Percentiles rank a stretch among this genome's conserved stretches.
Conservation (phyloP, 2,797 vertebrate genomes). For the Clarias pachynema region DNA sequence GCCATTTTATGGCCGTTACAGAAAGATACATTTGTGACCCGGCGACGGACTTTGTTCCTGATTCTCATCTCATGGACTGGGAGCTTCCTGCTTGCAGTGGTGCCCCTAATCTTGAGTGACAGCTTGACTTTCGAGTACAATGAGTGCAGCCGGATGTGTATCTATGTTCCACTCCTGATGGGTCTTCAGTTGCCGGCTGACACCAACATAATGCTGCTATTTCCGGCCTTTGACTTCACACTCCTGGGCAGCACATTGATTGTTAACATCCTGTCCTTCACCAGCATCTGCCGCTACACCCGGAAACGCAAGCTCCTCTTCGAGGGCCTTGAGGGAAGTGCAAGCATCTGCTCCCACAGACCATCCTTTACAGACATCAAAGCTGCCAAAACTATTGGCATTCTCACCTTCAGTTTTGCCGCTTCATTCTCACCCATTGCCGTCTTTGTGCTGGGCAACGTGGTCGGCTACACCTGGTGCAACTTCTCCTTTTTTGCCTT, state of each 20-base stretch:
- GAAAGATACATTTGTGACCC: conserved; percentile 79
- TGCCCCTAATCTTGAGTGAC: conserved; percentile 73
- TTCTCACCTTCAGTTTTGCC: conserved; percentile 81
- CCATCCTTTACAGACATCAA: conserved; percentile 84
- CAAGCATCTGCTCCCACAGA: conserved; percentile 65
- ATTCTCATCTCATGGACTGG: conserved; percentile 78
- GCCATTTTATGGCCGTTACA: conserved; percentile 82
- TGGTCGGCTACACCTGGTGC: conserved; percentile 83
- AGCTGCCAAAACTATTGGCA: conserved; percentile 83
- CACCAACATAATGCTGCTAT: conserved; percentile 77
- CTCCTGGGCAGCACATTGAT: conserved; percentile 76
- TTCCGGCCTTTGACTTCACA: conserved; percentile 81
- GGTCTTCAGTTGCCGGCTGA: conserved; percentile 61
- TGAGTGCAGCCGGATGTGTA: conserved; percentile 84
- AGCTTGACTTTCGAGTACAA: conserved; percentile 81
- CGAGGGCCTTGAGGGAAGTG: conserved; percentile 65
- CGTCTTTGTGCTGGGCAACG: conserved; percentile 81
- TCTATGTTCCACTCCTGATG: conserved; percentile 72
- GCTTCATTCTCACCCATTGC: conserved; percentile 82
- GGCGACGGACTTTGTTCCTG: conserved; percentile 71
- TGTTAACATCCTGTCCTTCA: conserved; percentile 79
- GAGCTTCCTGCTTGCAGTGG: conserved; percentile 77
- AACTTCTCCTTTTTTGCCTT: conserved; percentile 85
- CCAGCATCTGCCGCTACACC: conserved; percentile 75
- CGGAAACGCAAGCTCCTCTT: conserved; percentile 77